Percentiles rank a stretch among this genome's conserved stretches.
phyloP scores from a whole-genome alignment of 2,113 vertebrate genomes.

The Steatornis caripensis region DNA sequence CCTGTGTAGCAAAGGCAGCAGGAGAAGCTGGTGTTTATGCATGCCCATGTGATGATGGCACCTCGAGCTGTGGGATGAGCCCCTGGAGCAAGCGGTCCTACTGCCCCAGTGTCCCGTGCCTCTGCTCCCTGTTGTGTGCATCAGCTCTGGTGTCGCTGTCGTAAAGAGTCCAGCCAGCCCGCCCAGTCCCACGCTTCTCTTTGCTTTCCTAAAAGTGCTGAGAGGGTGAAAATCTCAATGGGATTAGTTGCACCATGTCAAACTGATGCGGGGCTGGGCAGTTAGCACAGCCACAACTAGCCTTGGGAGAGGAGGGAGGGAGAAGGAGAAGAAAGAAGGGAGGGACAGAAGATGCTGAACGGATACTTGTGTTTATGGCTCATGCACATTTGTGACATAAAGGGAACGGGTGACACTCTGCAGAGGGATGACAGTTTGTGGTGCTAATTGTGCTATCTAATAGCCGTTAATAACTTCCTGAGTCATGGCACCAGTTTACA shows the following conservation, averaged over 20 bases:
- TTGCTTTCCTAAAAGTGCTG: not conserved
- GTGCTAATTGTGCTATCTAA: slow-evolving; percentile 44
- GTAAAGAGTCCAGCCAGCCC: not conserved
- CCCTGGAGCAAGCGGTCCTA: not conserved
- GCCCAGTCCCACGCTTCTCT: not conserved
- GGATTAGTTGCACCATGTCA: not conserved
- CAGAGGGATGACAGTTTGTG: not conserved
- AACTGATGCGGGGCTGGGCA: not conserved
- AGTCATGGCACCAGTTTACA: slow-evolving; percentile 4
- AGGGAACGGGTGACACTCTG: not conserved
- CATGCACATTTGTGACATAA: not conserved
- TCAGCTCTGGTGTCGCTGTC: not conserved
- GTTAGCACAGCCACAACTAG: not conserved
- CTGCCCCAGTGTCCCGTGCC: not conserved
- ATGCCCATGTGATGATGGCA: not conserved
- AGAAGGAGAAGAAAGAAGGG: not conserved
- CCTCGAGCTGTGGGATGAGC: not conserved
- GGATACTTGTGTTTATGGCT: not conserved
- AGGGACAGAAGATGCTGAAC: not conserved
- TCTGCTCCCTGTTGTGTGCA: not conserved
- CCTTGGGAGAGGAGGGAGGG: not conserved
- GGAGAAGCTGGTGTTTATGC: not conserved
- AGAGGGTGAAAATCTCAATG: not conserved
- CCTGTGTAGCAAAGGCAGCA: rapidly evolving
- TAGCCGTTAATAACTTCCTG: slow-evolving; percentile 50